These are phyloP conservation scores for Zeuzera pyrina DNA, from an alignment of 2,888 invertebrate species.

Conservation along the genomic window DNA sequence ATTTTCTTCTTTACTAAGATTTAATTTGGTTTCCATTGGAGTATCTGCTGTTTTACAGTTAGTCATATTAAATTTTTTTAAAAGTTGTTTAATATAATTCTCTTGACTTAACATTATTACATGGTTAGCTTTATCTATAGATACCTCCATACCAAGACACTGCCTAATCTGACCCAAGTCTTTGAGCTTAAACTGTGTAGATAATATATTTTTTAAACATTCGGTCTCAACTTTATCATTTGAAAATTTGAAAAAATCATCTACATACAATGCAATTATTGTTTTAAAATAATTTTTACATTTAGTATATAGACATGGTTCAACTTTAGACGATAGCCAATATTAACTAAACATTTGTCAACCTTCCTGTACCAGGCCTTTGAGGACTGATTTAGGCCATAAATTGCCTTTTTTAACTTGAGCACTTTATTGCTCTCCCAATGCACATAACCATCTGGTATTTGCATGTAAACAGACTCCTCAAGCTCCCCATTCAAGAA, in stretches of 20 bases:
- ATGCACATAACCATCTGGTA: background rate
- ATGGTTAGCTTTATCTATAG: constrained; percentile 8
- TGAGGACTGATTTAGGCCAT: background rate
- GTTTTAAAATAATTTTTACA: background rate
- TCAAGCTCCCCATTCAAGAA: constrained; percentile 9
- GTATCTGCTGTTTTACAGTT: constrained; percentile 15
- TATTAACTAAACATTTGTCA: background rate
- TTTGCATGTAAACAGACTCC: constrained; percentile 9
- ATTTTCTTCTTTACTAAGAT: constrained; percentile 8
- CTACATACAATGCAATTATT: background rate
- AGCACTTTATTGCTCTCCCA: background rate
- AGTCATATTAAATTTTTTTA: constrained; percentile 13
- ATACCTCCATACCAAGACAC: constrained; percentile 5
- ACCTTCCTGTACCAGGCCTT: background rate
- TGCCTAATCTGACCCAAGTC: constrained; percentile 13
- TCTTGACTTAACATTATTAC: constrained; percentile 12
- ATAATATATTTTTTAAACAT: background rate
- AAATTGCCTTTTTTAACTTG: background rate
- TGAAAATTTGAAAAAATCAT: background rate
- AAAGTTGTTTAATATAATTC: constrained; percentile 10
- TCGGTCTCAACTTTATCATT: background rate
- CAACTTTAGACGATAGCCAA: constrained; percentile 7
- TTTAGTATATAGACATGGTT: constrained; percentile 10
- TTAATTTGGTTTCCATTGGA: constrained; percentile 18
- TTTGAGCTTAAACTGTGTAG: constrained; percentile 14